Conservation (phyloP, 1,140 invertebrate genomes). For the Magallana angulata region DNA sequence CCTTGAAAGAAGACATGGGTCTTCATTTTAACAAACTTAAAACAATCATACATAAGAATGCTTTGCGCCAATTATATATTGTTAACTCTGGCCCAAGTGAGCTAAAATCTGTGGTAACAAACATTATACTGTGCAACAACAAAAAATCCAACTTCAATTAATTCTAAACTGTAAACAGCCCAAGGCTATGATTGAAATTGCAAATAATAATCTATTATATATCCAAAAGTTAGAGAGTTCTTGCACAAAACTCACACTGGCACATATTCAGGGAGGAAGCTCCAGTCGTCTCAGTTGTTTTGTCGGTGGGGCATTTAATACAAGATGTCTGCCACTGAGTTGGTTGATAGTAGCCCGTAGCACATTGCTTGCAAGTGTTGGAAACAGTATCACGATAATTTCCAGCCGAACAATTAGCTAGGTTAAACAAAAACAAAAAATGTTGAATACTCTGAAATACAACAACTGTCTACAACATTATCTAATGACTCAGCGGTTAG, state of each 20-base stretch:
- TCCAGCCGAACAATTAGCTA: slow-evolving; percentile 63
- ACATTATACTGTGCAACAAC: too few relatives aligned
- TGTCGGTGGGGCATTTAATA: slow-evolving; percentile 50
- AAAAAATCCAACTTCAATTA: too few relatives aligned
- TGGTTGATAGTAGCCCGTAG: slow-evolving; percentile 57
- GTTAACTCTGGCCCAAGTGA: too few relatives aligned
- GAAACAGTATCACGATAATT: slow-evolving; percentile 37
- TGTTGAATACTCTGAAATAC: neutral
- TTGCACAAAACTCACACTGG: slow-evolving; percentile 48
- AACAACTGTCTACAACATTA: neutral
- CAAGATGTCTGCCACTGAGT: slow-evolving; percentile 57
- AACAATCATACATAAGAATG: too few relatives aligned
- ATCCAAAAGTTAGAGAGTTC: neutral
- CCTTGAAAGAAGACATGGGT: too few relatives aligned
- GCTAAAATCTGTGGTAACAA: too few relatives aligned
- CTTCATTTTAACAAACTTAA: too few relatives aligned
- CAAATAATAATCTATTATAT: neutral
- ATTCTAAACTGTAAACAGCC: too few relatives aligned
- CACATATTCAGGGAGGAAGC: slow-evolving; percentile 50
- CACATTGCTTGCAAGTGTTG: slow-evolving; percentile 59
- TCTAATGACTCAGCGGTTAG: neutral
- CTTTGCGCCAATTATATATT: too few relatives aligned
- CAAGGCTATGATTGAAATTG: too few relatives aligned
- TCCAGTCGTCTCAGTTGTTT: slow-evolving; percentile 50
- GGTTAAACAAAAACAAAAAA: slow-evolving; percentile 11